Evolutionary conservation across 2,113 vertebrate genomes (phyloP), one percentile per base, ranked within the genome.

Genomic region (Sprattus sprattus): DNA sequence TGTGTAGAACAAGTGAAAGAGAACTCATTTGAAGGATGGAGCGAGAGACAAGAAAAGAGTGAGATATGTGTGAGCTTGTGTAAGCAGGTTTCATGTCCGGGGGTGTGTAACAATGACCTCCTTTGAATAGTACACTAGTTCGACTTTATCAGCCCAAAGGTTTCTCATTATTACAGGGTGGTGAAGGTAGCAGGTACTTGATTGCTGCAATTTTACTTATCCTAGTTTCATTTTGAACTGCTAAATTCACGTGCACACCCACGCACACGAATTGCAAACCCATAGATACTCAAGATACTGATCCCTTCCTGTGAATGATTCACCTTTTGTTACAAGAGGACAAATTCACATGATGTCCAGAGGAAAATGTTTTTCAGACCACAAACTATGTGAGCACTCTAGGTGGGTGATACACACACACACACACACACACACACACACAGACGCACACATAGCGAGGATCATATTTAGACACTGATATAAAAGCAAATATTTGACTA

Each of bases 401-500:
- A 28, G 10, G n/a, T 32, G 9, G n/a, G n/a, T 71, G 64, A 64
- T n/a, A 18, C 52, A 54, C 52, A 54, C 9, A 52, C 11, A 28
- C 7, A 32, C 64, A 25, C 60, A 71, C 25, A 32, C 64, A 71
- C 52, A 54, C 52, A 18, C 52, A 54, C 52, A 54, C 9, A 52
- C 11, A 28, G 6, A 32, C 64, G n/a, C 60, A 71, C 25, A 32
- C 64, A 71, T 6, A 71, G 9, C 32, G 32, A 18, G 45, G 45
- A n/a, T 78, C 25, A 84, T 84, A 78, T 84, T 32, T 84, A 84
- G 45, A 84, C 22, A 78, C 25, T 3, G 28, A 78, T 39, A 44
- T 50, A 80, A 84, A 75, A 46, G n/a, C 67, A 57, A 81, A 81
- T 85, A n/a, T 85, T 52, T 85, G 75, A 39, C 13, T 32, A 81